Evolutionary conservation across 1,140 invertebrate species (phyloP).

Genomic region (Danaus plexippus): DNA sequence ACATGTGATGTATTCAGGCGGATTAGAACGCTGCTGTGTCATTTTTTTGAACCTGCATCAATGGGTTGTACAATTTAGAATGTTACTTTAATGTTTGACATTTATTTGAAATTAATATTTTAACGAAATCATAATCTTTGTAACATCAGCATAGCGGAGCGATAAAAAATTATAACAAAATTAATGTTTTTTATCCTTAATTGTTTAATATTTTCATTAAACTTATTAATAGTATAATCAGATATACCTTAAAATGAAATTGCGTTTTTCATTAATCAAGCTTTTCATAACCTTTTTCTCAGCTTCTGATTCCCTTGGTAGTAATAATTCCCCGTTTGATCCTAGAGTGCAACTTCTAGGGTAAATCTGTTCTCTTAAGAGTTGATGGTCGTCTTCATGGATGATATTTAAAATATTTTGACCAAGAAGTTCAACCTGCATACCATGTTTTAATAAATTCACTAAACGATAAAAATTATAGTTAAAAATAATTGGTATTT

Average conservation of each 20-base stretch:
- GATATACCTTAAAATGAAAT: slow-evolving; percentile 68
- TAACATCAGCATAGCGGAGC: too few relatives aligned
- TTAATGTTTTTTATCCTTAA: too few relatives aligned
- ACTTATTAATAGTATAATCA: not conserved
- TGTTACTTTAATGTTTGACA: too few relatives aligned
- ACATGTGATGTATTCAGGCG: slow-evolving; percentile 77
- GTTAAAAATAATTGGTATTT: too few relatives aligned
- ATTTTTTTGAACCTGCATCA: slow-evolving; percentile 74
- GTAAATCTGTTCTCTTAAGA: slow-evolving; percentile 78
- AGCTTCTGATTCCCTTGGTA: slow-evolving; percentile 39
- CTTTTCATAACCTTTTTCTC: slow-evolving; percentile 32
- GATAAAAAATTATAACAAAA: too few relatives aligned
- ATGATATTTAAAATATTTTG: slow-evolving; percentile 85
- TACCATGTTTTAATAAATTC: not conserved
- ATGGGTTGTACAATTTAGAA: too few relatives aligned
- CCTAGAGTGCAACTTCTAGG: slow-evolving; percentile 61
- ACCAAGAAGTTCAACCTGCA: slow-evolving; percentile 86
- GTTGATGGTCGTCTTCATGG: slow-evolving; percentile 82
- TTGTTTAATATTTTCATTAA: not conserved
- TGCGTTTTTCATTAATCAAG: slow-evolving; percentile 49
- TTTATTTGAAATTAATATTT: too few relatives aligned
- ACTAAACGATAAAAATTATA: too few relatives aligned
- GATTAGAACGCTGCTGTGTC: slow-evolving; percentile 76
- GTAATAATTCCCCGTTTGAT: slow-evolving; percentile 37
- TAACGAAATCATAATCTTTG: too few relatives aligned